Conservation (phyloP, 2,797 vertebrate genomes). For the Pyrocephalus nanus region DNA sequence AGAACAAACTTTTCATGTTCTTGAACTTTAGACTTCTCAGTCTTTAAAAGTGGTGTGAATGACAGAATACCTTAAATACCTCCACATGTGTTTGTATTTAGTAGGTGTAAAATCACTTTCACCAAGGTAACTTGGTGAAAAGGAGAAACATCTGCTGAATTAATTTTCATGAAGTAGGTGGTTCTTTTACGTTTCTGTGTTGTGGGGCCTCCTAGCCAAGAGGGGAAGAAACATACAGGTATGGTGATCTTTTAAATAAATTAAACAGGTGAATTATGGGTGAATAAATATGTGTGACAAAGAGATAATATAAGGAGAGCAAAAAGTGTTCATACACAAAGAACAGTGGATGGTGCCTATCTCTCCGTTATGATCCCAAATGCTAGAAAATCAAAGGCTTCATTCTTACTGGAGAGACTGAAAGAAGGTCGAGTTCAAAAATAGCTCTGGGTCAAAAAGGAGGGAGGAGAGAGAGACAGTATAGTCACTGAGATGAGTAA, state of each 20-base stretch:
- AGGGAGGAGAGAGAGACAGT: background rate
- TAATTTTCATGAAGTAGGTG: background rate
- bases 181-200: background rate
- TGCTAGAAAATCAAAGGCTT: background rate
- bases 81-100: background rate
- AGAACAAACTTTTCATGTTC: background rate
- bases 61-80: background rate
- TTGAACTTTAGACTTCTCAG: background rate
- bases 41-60: background rate
- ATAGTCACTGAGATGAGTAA: background rate
- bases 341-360: background rate
- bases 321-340: background rate
- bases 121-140: background rate
- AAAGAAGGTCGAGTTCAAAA: constrained; percentile 17
- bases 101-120: background rate
- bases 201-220: background rate
- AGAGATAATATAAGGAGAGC: background rate
- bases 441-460: constrained; percentile 18
- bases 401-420: background rate
- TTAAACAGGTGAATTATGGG: background rate
- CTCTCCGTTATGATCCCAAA: background rate
- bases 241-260: background rate
- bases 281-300: background rate
- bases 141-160: background rate
- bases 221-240: background rate